Evolutionary conservation across 2,113 vertebrate species (phyloP).

Genomic region (Tyrannus savana): DNA sequence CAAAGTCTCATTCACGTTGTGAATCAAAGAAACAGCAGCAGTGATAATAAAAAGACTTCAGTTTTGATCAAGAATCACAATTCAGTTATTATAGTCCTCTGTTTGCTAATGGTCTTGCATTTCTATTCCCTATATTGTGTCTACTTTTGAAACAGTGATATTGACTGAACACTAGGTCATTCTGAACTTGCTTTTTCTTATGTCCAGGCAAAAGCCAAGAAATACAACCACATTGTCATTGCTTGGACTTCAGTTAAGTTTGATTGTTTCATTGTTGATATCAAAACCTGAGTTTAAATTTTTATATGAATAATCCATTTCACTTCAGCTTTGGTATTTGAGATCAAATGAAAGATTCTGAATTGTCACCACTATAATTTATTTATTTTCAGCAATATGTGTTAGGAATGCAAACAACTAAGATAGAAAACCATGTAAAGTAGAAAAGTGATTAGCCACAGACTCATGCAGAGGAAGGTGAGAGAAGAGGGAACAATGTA

Average conservation of each 20-base stretch:
- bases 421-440: background rate
- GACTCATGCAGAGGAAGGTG: background rate
- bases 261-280: background rate
- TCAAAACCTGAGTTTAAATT: background rate
- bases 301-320: background rate
- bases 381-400: background rate
- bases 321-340: background rate
- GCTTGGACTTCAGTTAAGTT: background rate
- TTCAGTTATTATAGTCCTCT: background rate
- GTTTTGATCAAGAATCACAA: slow-evolving; percentile 44
- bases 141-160: background rate
- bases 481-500: background rate
- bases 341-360: background rate
- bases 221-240: background rate
- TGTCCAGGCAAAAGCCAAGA: background rate
- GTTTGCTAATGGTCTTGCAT: background rate
- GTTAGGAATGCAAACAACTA: background rate
- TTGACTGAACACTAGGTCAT: background rate
- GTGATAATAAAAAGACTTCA: background rate
- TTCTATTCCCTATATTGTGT: background rate
- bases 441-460: background rate
- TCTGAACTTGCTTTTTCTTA: background rate
- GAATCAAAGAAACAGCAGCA: slow-evolving; percentile 13
- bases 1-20: background rate
- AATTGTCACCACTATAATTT: background rate